These are phyloP conservation scores for Drosophila ustulata DNA, from an alignment of 2,888 invertebrate species.

Conservation along the genomic window DNA sequence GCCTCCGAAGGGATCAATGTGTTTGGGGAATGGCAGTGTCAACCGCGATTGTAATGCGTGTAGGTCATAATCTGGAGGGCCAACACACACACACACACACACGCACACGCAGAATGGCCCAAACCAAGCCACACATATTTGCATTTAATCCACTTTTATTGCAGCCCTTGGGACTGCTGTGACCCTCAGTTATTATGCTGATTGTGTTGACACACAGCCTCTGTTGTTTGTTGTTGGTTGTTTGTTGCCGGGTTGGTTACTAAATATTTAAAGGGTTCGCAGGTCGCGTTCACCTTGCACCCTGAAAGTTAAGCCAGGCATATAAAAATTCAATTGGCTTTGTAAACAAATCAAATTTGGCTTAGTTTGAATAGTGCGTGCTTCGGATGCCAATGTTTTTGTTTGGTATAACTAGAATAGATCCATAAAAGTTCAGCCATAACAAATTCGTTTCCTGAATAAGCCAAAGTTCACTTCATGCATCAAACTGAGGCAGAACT, in stretches of 20 bases:
- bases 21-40: conserved; percentile 25
- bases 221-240: conserved; percentile 7
- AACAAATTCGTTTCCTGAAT: neutral
- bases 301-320: conserved; percentile 7
- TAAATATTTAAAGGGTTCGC: conserved; percentile 64
- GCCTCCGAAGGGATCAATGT: conserved; percentile 54
- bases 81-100: neutral
- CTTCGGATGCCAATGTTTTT: neutral
- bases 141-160: conserved; percentile 77
- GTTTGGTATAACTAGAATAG: neutral
- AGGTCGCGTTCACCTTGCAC: conserved; percentile 36
- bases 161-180: conserved; percentile 37
- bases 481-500: conserved; percentile 3
- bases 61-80: conserved; percentile 26
- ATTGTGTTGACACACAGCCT: conserved; percentile 68
- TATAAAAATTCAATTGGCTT: conserved; percentile 50
- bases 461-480: neutral
- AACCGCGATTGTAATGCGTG: conserved; percentile 16
- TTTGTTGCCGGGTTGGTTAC: conserved; percentile 39
- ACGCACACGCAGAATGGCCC: conserved; percentile 11
- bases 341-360: conserved; percentile 14
- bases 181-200: conserved; percentile 71
- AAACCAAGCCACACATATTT: conserved; percentile 64
- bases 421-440: neutral
- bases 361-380: neutral